phyloP scores from a whole-genome alignment of 2,797 vertebrate species.

The Mus caroli region DNA sequence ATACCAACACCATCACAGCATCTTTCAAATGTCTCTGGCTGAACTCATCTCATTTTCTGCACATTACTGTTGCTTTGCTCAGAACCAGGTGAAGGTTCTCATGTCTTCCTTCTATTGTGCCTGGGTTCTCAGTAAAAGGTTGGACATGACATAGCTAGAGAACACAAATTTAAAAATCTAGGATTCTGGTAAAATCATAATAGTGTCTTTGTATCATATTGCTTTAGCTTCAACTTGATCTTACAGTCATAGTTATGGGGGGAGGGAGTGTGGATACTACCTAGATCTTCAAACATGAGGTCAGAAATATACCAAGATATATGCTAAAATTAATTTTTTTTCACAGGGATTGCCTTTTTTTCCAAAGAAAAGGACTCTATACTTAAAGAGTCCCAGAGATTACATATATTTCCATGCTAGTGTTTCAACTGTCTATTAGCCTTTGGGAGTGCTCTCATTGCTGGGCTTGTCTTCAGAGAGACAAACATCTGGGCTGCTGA shows the following conservation, averaged over 20 bases:
- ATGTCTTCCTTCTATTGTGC: not conserved
- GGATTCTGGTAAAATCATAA: not conserved
- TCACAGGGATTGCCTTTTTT: constrained; percentile 34
- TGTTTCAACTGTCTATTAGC: not conserved
- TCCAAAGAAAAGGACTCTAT: constrained; percentile 14
- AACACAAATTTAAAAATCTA: not conserved
- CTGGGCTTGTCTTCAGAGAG: not conserved
- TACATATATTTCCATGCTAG: not conserved
- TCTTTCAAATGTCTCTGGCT: not conserved
- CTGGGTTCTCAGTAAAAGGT: not conserved
- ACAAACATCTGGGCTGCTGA: not conserved
- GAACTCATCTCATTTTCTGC: not conserved
- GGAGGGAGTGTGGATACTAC: not conserved
- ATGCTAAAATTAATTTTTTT: not conserved
- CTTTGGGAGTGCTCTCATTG: not conserved
- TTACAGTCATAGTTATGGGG: not conserved
- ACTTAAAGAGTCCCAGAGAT: not conserved
- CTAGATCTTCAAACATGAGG: not conserved
- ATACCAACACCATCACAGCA: not conserved
- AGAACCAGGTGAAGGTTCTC: not conserved
- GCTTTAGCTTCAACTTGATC: not conserved
- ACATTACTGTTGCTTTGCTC: not conserved
- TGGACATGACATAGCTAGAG: not conserved
- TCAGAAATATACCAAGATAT: constrained; percentile 46
- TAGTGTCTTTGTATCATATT: not conserved